phyloP scores from a whole-genome alignment of 35 echinoderm and acorn worm genomes.

The Heliocidaris erythrogramma region DNA sequence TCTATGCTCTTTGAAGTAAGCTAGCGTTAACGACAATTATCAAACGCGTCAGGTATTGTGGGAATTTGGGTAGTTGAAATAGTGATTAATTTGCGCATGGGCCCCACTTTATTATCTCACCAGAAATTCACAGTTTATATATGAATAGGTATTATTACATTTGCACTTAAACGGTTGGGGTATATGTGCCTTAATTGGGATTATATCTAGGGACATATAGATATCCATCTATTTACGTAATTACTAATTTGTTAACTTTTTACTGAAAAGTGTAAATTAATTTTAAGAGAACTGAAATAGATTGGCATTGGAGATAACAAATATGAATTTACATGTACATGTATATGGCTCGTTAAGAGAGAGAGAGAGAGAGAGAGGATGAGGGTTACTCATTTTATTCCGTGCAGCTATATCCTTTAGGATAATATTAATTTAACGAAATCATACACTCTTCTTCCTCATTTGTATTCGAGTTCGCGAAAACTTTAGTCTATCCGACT shows the following conservation, averaged over 20 bases:
- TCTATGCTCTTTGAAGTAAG: background rate
- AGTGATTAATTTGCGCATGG: background rate
- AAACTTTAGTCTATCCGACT: no score
- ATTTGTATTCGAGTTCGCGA: no score
- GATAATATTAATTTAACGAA: background rate
- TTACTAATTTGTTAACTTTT: background rate
- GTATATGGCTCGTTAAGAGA: background rate
- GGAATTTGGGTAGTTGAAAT: slow-evolving; percentile 1
- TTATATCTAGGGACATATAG: background rate
- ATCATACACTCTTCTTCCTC: no score
- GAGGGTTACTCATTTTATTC: background rate
- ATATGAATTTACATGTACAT: background rate
- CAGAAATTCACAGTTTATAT: background rate
- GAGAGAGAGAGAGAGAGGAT: background rate
- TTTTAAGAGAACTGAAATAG: background rate
- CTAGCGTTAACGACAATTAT: background rate
- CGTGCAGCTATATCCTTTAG: background rate
- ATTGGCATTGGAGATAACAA: background rate
- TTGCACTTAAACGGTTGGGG: background rate
- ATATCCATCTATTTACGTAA: background rate
- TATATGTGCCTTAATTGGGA: background rate
- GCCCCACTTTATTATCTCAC: background rate
- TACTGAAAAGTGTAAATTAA: background rate
- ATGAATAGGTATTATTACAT: background rate
- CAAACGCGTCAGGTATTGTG: background rate